Evolutionary conservation across 2,113 vertebrate species (phyloP).

Genomic region (Pyxicephalus adspersus): DNA sequence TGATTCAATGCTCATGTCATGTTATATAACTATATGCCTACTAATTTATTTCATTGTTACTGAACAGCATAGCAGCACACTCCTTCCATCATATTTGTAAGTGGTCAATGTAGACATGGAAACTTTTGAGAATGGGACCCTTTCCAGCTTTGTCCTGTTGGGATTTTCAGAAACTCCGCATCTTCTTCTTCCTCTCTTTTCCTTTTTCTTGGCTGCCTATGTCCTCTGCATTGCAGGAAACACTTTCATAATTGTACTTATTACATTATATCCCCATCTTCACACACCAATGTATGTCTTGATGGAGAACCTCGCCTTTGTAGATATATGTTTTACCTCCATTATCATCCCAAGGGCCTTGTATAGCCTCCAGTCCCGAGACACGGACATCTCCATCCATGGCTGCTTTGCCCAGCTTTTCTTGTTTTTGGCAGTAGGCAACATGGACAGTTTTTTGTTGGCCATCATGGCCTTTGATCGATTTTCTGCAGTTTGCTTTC

Average conservation of each 20-base stretch:
- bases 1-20: not conserved
- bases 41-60: not conserved
- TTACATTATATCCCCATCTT: not conserved
- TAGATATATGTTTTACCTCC: slow-evolving; percentile 39
- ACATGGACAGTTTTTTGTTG: slow-evolving; percentile 51
- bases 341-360: slow-evolving; percentile 45
- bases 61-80: too few species aligned
- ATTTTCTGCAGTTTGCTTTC: slow-evolving; percentile 57
- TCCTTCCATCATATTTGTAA: not conserved
- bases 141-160: slow-evolving; percentile 31
- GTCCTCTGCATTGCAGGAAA: slow-evolving; percentile 41
- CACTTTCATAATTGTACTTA: not conserved
- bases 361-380: slow-evolving; percentile 1
- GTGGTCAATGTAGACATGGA: not conserved
- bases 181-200: slow-evolving; percentile 27
- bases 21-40: not conserved
- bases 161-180: slow-evolving; percentile 5
- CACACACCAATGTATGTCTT: slow-evolving; percentile 52
- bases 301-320: slow-evolving; percentile 40
- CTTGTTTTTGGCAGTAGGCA: slow-evolving; percentile 45
- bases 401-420: slow-evolving; percentile 57
- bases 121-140: not conserved
- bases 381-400: slow-evolving; percentile 28
- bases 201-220: slow-evolving; percentile 12
- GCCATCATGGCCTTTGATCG: slow-evolving; percentile 58